These are phyloP conservation scores for Leptinotarsa lineolata DNA, from an alignment of 1,140 invertebrate species.

Conservation along the genomic window DNA sequence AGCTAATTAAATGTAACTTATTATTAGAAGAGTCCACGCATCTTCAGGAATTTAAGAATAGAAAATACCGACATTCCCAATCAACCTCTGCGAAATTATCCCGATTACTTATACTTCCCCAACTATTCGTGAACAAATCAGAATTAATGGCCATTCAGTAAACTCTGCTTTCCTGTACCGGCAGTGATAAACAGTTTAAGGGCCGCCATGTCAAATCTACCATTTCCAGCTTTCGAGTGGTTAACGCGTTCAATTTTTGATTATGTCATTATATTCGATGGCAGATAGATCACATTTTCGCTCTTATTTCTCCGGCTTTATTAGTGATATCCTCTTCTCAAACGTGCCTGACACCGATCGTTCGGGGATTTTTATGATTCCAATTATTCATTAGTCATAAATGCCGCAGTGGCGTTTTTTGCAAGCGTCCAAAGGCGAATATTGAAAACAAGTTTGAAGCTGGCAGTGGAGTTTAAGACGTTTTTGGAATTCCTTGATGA, in stretches of 20 bases:
- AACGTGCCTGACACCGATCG: constrained; percentile 38
- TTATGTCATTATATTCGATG: constrained; percentile 45
- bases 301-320: constrained; percentile 43
- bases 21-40: no score
- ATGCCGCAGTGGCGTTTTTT: neutral
- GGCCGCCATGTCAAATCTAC: constrained; percentile 41
- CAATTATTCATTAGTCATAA: constrained; percentile 7
- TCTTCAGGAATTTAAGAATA: no score
- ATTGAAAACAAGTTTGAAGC: no score
- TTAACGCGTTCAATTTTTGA: constrained; percentile 43
- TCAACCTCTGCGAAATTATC: no score
- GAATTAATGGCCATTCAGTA: neutral
- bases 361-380: constrained; percentile 34
- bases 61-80: no score
- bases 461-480: no score
- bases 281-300: constrained; percentile 46
- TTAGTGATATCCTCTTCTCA: constrained; percentile 39
- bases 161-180: neutral
- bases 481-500: no score
- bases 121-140: neutral
- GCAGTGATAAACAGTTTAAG: constrained; percentile 8
- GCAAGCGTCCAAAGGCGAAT: no score
- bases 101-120: neutral
- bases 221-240: constrained; percentile 44
- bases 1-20: no score